These are phyloP conservation scores for Diadophis punctatus DNA, from an alignment of 2,113 vertebrate species.

Conservation along the genomic window DNA sequence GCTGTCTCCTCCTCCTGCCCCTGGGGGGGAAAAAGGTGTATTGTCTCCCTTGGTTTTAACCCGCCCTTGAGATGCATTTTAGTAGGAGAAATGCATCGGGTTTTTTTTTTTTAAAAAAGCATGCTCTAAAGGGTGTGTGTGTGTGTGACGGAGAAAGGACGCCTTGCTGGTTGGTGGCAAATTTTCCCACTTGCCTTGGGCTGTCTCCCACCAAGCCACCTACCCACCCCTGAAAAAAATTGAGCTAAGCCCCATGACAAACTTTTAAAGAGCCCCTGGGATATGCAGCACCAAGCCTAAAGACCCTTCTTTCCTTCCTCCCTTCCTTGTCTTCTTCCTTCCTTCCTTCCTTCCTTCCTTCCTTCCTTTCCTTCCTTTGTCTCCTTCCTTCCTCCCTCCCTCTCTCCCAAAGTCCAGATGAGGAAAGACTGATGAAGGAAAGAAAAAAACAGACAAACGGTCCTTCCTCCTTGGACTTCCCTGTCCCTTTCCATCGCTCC, in stretches of 20 bases:
- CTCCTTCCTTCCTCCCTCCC: too few species aligned
- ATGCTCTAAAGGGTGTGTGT: not conserved
- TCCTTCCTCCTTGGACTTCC: fast-evolving
- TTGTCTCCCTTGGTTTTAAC: not conserved
- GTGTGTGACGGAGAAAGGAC: not conserved
- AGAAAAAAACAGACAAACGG: not conserved
- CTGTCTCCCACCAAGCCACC: too few species aligned
- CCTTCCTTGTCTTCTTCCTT: too few species aligned
- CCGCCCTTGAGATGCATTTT: not conserved
- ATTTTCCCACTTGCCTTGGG: not conserved
- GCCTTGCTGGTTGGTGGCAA: not conserved
- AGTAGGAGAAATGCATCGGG: not conserved
- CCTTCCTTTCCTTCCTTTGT: too few species aligned
- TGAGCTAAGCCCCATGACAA: not conserved
- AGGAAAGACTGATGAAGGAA: not conserved
- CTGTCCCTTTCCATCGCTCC: not conserved
- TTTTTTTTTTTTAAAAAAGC: not conserved
- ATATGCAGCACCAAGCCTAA: not conserved
- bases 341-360: too few species aligned
- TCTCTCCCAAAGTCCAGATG: too few species aligned
- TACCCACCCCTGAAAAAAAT: not conserved
- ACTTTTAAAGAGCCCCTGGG: not conserved
- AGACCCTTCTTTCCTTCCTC: not conserved
- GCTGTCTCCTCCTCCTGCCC: not conserved
- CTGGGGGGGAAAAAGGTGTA: too few species aligned